Percentiles rank a stretch among this genome's conserved stretches.
Evolutionary conservation across 2,888 invertebrate species (phyloP).

Genomic region (Drosophila kuntzei): DNA sequence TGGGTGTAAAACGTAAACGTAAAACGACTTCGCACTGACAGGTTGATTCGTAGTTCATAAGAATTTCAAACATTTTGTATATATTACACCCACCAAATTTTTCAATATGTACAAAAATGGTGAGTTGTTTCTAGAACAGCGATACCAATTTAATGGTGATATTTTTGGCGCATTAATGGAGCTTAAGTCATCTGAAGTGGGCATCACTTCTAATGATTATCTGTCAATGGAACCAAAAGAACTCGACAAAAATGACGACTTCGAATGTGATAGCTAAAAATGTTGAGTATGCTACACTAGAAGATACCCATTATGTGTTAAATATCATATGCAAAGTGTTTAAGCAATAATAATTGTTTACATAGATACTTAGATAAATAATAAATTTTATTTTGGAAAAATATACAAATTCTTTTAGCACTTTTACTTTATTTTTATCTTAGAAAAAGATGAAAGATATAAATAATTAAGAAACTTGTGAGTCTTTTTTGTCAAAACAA

Average conservation of each 20-base stretch:
- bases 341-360: not conserved
- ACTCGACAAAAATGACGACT: not conserved
- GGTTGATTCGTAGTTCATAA: conserved; percentile 68
- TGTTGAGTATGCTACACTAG: not conserved
- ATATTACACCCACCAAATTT: conserved; percentile 48
- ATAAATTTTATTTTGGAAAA: not conserved
- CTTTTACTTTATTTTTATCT: no score
- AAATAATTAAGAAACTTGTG: no score
- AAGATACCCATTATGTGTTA: conserved; percentile 12
- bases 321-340: conserved; percentile 14
- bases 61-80: conserved; percentile 71
- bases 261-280: not conserved
- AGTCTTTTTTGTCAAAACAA: not conserved
- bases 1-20: conserved; percentile 58
- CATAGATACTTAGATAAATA: no score
- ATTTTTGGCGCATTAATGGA: conserved; percentile 70
- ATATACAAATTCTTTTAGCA: no score
- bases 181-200: conserved; percentile 68
- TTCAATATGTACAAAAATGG: conserved; percentile 67
- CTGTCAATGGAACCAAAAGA: conserved; percentile 33
- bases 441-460: no score
- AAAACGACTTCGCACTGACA: conserved; percentile 53
- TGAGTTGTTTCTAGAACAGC: conserved; percentile 39
- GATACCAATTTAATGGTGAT: conserved; percentile 58
- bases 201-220: conserved; percentile 59